Base-by-base conservation (phyloP, 2,113 vertebrate species). In the Anolis sagrei region DNA sequence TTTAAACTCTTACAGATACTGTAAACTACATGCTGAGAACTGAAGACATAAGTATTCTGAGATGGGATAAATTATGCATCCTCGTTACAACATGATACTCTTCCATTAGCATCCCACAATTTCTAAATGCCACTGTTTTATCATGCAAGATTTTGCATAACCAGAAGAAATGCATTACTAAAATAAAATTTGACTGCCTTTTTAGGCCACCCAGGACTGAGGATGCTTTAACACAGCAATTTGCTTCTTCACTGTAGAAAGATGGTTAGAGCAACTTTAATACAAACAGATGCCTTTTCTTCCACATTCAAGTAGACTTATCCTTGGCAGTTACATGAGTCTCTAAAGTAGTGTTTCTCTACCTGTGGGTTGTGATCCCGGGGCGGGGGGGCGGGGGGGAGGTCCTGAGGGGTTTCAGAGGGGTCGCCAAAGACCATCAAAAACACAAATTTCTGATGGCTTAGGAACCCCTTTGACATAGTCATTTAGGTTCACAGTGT, bases 231-330 rank as follows among this genome's bases (percentile, higher is more conserved):
- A 79, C 7, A 73, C 79, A 70, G 32, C 27, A n/a, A 6, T 61
- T 83, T 49, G 18, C 72, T 74, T 4, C 66, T 19, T 83, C 88
- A 91, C 86, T 90, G 83, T 89, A 89, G 89, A 80, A 91, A 51
- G 44, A 90, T 82, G 83, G 76, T 82, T 48, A 80, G 79, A 79
- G 9, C 36, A 87, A 72, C 68, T 88, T 69, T 79, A 54, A 25
- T 13, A 69, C 49, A 51, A 81, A 84, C 16, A 73, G 49, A 39
- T 4, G 29, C 83, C 76, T 86, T 86, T 90, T 72, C 32, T 21
- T 78, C 81, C 73, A 81, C 48, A 72, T 73, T 88, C 75, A 82
- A 51, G 2, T 62, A 48, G 3, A 80, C 8, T 29, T 5, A 91
- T 81, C 48, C 69, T 78, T 88, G 83, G 86, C 84, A 83, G 86